Percentiles rank a stretch among this genome's conserved stretches.
Evolutionary conservation across 2,888 invertebrate species (phyloP).

Genomic region (Abrostola triplasia): DNA sequence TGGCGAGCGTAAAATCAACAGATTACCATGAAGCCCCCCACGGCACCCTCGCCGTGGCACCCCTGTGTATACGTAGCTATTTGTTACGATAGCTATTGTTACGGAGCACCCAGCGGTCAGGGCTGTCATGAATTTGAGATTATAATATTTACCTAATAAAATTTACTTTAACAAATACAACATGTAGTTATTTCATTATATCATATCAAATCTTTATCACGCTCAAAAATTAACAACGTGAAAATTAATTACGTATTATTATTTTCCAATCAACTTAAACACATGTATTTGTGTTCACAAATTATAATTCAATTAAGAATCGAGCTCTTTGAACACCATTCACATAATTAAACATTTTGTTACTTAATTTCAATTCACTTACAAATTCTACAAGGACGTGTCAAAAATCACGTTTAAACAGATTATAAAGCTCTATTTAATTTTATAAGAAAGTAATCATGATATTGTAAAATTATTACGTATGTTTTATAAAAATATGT

Average conservation of each 20-base stretch:
- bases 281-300: slow-evolving; percentile 43
- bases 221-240: slow-evolving; percentile 36
- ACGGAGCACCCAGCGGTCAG: slow-evolving; percentile 71
- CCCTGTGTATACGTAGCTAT: slow-evolving; percentile 80
- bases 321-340: slow-evolving; percentile 39
- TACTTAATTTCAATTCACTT: slow-evolving; percentile 32
- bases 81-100: slow-evolving; percentile 84
- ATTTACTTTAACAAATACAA: slow-evolving; percentile 55
- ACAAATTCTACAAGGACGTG: slow-evolving; percentile 13
- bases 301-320: slow-evolving; percentile 46
- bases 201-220: slow-evolving; percentile 30
- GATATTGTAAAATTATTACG: neutral
- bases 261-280: slow-evolving; percentile 50
- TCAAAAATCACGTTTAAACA: neutral
- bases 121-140: slow-evolving; percentile 72
- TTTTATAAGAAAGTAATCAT: neutral
- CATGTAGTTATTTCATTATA: slow-evolving; percentile 22
- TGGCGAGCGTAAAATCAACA: slow-evolving; percentile 87
- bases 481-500: neutral
- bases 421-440: neutral
- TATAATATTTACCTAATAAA: slow-evolving; percentile 50
- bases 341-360: slow-evolving; percentile 44
- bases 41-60: slow-evolving; percentile 70
- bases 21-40: slow-evolving; percentile 82
- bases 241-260: slow-evolving; percentile 49